phyloP scores from a whole-genome alignment of 2,797 vertebrate species.

The Thripadectes ignobilis region DNA sequence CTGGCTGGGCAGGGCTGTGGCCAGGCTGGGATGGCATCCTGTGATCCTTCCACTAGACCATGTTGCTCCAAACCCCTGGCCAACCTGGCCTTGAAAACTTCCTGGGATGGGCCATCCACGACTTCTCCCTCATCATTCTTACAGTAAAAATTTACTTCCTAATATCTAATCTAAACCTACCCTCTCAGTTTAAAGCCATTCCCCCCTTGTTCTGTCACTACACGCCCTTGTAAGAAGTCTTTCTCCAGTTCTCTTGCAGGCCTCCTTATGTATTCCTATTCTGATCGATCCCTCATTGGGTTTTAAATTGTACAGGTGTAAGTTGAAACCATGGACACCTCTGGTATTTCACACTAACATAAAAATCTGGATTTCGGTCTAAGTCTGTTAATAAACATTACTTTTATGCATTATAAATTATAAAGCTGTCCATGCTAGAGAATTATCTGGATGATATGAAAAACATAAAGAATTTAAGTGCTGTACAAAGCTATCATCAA shows the following conservation, averaged over 20 bases:
- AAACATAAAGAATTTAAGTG: not conserved
- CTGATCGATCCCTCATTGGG: not conserved
- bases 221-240: not conserved
- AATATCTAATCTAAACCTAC: not conserved
- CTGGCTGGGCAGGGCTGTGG: not conserved
- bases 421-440: not conserved
- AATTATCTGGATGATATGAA: not conserved
- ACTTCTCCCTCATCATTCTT: not conserved
- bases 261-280: not conserved
- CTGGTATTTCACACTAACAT: not conserved
- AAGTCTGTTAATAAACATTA: not conserved
- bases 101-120: not conserved
- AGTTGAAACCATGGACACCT: not conserved
- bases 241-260: not conserved
- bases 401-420: not conserved
- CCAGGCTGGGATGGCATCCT: not conserved
- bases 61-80: accelerated
- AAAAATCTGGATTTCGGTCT: not conserved
- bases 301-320: not conserved
- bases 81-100: not conserved
- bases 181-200: not conserved
- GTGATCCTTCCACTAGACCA: not conserved
- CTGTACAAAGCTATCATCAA: not conserved
- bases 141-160: not conserved
- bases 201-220: not conserved